Percentiles rank a stretch among this genome's conserved stretches.
Evolutionary conservation across 2,888 invertebrate genomes (phyloP).

Genomic region (Rhodophaea formosa): DNA sequence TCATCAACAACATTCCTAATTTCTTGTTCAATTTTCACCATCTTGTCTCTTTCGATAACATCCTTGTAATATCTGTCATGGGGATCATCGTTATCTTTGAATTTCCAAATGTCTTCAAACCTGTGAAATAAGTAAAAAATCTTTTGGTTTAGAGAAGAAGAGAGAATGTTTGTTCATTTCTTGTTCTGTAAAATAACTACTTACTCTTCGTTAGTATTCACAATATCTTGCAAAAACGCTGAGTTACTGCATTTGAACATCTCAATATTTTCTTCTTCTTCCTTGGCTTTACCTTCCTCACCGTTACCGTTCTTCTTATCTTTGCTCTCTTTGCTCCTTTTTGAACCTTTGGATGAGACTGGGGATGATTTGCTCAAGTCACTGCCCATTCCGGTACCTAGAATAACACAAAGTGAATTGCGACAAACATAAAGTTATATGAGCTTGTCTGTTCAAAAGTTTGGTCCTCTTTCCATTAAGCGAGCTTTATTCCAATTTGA

Average conservation of each 20-base stretch:
- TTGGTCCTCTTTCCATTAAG: too few relatives aligned
- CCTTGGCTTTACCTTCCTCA: slow-evolving; percentile 79
- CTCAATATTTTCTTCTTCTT: slow-evolving; percentile 83
- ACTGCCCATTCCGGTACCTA: slow-evolving; percentile 86
- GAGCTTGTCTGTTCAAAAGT: too few relatives aligned
- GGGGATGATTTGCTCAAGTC: slow-evolving; percentile 90
- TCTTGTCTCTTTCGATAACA: slow-evolving; percentile 92
- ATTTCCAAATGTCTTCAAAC: slow-evolving; percentile 91
- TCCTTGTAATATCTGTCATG: slow-evolving; percentile 89
- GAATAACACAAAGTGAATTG: too few relatives aligned
- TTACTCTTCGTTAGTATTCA: slow-evolving; percentile 87
- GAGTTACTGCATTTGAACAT: slow-evolving; percentile 86
- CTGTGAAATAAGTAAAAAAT: slow-evolving; percentile 34
- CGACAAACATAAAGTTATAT: too few relatives aligned
- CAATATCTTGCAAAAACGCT: slow-evolving; percentile 86
- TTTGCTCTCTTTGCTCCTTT: slow-evolving; percentile 87
- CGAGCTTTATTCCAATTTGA: too few relatives aligned
- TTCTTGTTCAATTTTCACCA: slow-evolving; percentile 90
- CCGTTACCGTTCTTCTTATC: slow-evolving; percentile 80
- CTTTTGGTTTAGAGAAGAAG: too few relatives aligned
- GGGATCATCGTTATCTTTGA: slow-evolving; percentile 89
- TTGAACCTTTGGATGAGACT: slow-evolving; percentile 88
- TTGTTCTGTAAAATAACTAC: too few relatives aligned
- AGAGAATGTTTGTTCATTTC: too few relatives aligned
- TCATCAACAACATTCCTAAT: slow-evolving; percentile 91